Evolutionary conservation across 2,113 vertebrate genomes (phyloP).

Genomic region (Poeciliopsis prolifica): DNA sequence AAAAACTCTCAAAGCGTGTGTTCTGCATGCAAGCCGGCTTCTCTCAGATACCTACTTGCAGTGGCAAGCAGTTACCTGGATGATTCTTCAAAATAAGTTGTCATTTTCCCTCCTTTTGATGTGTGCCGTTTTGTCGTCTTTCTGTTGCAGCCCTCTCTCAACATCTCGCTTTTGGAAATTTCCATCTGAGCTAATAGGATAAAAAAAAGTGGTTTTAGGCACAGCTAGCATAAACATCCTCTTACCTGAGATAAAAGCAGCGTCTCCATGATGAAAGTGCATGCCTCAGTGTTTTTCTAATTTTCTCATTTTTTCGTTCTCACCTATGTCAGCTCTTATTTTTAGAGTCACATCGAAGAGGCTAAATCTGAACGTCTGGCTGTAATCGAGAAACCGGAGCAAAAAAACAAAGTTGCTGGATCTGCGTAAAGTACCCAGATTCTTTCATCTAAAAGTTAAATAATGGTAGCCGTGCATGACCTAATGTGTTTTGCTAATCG

Average conservation of each 20-base stretch:
- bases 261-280: conserved; percentile 60
- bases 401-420: conserved; percentile 19
- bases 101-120: conserved; percentile 63
- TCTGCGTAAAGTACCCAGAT: conserved; percentile 33
- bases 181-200: conserved; percentile 60
- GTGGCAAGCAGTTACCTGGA: conserved; percentile 40
- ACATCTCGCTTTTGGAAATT: conserved; percentile 39
- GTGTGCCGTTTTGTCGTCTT: conserved; percentile 40
- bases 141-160: conserved; percentile 11
- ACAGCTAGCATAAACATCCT: conserved; percentile 52
- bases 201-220: conserved; percentile 58
- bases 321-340: conserved; percentile 47
- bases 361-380: conserved; percentile 29
- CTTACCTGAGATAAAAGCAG: conserved; percentile 70
- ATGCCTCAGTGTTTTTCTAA: conserved; percentile 61
- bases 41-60: background rate
- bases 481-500: conserved; percentile 41
- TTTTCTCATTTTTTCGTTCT: conserved; percentile 51
- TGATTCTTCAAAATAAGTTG: conserved; percentile 57
- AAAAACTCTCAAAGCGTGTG: conserved; percentile 5
- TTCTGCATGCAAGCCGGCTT: conserved; percentile 42
- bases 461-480: conserved; percentile 2
- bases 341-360: conserved; percentile 37
- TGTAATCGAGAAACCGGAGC: conserved; percentile 21
- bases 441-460: conserved; percentile 54